Evolutionary conservation across 1,140 invertebrate genomes (phyloP), one percentile per base, ranked within the genome.

Genomic region (Philotrypesis tridentata): DNA sequence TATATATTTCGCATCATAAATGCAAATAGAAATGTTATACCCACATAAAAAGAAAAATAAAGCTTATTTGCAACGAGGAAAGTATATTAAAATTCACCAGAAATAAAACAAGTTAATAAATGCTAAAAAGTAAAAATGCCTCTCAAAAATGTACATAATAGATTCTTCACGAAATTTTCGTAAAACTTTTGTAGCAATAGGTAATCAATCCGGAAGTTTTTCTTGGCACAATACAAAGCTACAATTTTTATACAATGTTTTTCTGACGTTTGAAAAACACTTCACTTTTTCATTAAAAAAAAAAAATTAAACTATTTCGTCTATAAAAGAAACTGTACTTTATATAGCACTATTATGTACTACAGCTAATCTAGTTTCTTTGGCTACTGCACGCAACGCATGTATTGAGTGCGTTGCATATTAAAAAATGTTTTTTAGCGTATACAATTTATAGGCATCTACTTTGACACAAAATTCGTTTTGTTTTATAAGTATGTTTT

Each of bases 341-440:
- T 72, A 72, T 29, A 43, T 27, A 76, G 31, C 67, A 43, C 40
- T 74, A 82, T 60, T 80, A 23, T 65, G 67, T 48, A 72, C 84
- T 80, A 84, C 65, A 25, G 21, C 48, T 84, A 76, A 75, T 83
- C 67, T 83, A 65, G 21, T 74, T 73, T 84, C 80, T 84, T 82
- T 82, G 71, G 76, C 68, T 74, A 84, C 67, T 43, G 25, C 27
- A 76, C 61, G 71, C 17, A 80, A 68, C 33, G 27, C 29, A 37
- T 11, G 14, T 43, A 43, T 9, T 43, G 14, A 83, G 73, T 23
- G 68, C 40, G 72, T 79, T 1, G 31, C 37, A 70, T 5, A 23
- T 74, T 67, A 73, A 78, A 84, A 77, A 81, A 80, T 76, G 70
- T 74, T 83, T 74, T 83, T 68, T 14, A 43, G 61, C 71, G 27